Percentiles rank a stretch among this genome's conserved stretches.
phyloP scores from a whole-genome alignment of 2,113 vertebrate genomes.

The Phaethon lepturus region DNA sequence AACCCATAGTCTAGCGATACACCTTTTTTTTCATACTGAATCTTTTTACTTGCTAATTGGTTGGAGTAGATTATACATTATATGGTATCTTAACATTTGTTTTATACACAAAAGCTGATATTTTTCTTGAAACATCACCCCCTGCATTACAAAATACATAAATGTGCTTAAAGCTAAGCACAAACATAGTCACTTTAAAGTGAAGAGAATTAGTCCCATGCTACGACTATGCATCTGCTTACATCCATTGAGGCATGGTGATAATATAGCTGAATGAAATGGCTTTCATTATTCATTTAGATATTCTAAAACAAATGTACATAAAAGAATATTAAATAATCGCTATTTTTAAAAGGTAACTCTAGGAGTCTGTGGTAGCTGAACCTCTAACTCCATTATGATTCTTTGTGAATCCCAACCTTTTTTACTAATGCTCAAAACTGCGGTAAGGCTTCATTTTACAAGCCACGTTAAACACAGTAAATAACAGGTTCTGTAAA shows the following conservation, averaged over 20 bases:
- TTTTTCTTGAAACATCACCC: background rate
- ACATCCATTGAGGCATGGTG: background rate
- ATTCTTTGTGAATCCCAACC: background rate
- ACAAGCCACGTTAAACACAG: background rate
- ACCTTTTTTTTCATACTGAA: background rate
- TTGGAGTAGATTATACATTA: background rate
- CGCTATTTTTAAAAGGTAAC: background rate
- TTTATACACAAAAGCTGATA: background rate
- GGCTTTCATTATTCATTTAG: background rate
- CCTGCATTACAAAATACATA: background rate
- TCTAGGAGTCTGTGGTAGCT: background rate
- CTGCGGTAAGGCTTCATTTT: background rate
- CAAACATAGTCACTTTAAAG: background rate
- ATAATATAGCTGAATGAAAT: background rate
- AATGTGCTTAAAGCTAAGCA: background rate
- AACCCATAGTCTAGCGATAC: background rate
- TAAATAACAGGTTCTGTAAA: background rate
- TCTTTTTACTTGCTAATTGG: background rate
- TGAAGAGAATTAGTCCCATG: background rate
- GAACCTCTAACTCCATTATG: background rate
- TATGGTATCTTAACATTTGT: background rate
- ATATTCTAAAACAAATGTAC: background rate
- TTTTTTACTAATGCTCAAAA: background rate
- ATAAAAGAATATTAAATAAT: background rate
- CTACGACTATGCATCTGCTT: background rate